These are phyloP conservation scores for Neodiprion pinetum DNA, from an alignment of 1,140 invertebrate species.

Conservation along the genomic window DNA sequence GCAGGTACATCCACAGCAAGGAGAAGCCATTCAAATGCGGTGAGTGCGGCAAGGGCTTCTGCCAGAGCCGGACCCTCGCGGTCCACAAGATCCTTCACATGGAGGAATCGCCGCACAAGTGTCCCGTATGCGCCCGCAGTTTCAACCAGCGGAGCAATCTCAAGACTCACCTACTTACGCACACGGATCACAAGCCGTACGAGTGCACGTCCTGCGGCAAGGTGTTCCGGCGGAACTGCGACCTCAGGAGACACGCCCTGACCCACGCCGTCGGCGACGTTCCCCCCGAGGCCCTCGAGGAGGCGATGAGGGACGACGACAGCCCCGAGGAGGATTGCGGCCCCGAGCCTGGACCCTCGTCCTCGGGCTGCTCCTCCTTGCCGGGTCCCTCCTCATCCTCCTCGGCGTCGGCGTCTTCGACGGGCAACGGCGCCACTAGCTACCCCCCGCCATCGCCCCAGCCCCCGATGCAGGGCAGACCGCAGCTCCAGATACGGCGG, in stretches of 20 bases:
- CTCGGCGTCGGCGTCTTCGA: constrained; percentile 31
- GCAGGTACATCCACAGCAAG: constrained; percentile 95
- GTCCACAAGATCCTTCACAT: constrained; percentile 93
- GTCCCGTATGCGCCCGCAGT: constrained; percentile 85
- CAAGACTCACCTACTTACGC: constrained; percentile 93
- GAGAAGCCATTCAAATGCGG: constrained; percentile 97
- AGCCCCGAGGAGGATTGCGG: constrained; percentile 58
- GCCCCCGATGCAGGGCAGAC: constrained; percentile 56
- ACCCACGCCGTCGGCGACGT: constrained; percentile 87
- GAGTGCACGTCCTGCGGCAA: constrained; percentile 91
- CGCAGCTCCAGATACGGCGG: constrained; percentile 74
- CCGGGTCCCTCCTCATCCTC: constrained; percentile 45
- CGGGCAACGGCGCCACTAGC: constrained; percentile 32
- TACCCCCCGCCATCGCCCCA: constrained; percentile 43
- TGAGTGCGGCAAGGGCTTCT: constrained; percentile 96
- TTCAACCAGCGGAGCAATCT: constrained; percentile 93
- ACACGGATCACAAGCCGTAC: constrained; percentile 94
- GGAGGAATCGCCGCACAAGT: constrained; percentile 92
- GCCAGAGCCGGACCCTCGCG: constrained; percentile 90
- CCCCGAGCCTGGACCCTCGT: constrained; percentile 47
- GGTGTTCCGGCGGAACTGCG: constrained; percentile 86
- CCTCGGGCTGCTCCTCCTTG: constrained; percentile 30
- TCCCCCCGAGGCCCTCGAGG: constrained; percentile 71
- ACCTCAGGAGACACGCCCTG: constrained; percentile 81
- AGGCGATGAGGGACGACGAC: constrained; percentile 72